Base-by-base conservation (phyloP, 2,888 invertebrate species). In the Tridacna crocea region DNA sequence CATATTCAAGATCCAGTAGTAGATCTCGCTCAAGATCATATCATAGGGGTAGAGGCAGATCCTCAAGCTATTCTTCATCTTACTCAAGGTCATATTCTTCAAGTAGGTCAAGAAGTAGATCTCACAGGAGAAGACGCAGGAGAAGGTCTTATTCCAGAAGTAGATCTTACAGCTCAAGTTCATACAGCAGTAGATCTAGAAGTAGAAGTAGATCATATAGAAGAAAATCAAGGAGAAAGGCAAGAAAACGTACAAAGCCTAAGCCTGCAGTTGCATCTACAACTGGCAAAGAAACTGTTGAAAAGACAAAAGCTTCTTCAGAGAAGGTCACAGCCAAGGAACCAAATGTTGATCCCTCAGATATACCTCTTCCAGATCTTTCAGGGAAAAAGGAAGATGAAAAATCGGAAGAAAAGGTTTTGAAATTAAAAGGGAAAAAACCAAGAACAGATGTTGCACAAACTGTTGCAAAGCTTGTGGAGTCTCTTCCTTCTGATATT, bases 291-390 rank as follows among this genome's bases (percentile, higher is more conserved):
- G 47, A 26, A 48, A 80, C 65, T 70, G 75, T 66, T 66, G 65
- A 63, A 61, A 86, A 82, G 65, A 88, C 81, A 73, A 79, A 79
- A 68, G 75, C 83, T 27, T 68, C 78, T 75, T 77, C 82, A 72
- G 82, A 82, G 55, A 84, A 63, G 63, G 81, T 75, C 65, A 82
- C 77, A 77, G 76, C 61, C 48, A 84, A 85, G 70, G 84, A 78
- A 19, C 73, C 80, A 70, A 85, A 85, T 27, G 83, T 85, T 68
- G 89, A 91, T 77, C 90, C 91, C 3, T 83, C 88, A 48, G 90
- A 91, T 81, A 92, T 92, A 58, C 92, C 92, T 36, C 75, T 92
- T 12, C 92, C 92, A 51, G 88, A 89, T 66, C 77, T 89, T 36
- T 84, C 86, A 55, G 84, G 84, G 66, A 86, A 88, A 73, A 83